Conservation (phyloP, 2,113 vertebrate genomes). For the Callocephalon fimbriatum region DNA sequence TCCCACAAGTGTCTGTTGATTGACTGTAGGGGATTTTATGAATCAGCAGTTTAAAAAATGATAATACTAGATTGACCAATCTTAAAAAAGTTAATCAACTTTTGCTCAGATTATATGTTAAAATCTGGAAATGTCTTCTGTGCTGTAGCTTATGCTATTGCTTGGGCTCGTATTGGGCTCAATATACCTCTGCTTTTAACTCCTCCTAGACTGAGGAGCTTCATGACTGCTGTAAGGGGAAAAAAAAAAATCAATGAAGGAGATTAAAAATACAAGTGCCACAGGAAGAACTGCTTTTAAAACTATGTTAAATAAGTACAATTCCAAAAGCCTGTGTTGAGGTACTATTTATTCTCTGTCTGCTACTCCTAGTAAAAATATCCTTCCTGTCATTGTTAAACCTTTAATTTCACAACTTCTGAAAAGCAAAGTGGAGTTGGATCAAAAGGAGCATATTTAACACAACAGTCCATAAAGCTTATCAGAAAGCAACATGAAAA, state of each 20-base stretch:
- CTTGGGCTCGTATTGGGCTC: neutral
- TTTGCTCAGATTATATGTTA: neutral
- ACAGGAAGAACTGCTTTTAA: neutral
- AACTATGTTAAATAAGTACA: neutral
- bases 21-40: neutral
- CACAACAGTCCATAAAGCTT: slow-evolving; percentile 11
- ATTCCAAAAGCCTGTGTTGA: neutral
- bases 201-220: neutral
- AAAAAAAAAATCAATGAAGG: neutral
- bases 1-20: neutral
- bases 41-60: neutral
- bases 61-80: neutral
- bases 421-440: slow-evolving; percentile 10
- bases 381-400: slow-evolving; percentile 28
- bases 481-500: slow-evolving; percentile 18
- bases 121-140: neutral
- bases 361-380: slow-evolving; percentile 14
- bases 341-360: neutral
- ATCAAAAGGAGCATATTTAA: slow-evolving; percentile 38
- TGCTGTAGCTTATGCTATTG: neutral
- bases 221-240: neutral
- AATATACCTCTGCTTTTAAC: neutral
- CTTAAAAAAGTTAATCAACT: neutral
- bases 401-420: slow-evolving; percentile 28
- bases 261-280: neutral